Evolutionary conservation across 2,888 invertebrate genomes (phyloP), one percentile per base, ranked within the genome.

Genomic region (Drosophila mimetica): DNA sequence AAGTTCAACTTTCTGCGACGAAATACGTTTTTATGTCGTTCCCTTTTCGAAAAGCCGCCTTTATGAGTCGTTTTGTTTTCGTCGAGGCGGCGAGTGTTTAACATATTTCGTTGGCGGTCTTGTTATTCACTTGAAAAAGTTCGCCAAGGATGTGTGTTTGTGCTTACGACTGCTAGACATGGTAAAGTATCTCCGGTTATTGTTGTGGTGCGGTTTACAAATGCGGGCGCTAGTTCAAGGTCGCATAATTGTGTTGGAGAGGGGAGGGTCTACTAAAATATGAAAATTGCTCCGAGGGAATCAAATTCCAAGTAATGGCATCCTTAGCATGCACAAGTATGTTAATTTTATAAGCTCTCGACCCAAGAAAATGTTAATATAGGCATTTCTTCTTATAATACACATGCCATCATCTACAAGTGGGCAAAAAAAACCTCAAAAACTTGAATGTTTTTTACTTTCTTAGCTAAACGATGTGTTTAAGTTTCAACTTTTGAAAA

Each of bases 1-100:
- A 16, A 52, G 48, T 44, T 59, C 67, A 50, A 41, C 59, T 66
- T 72, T 57, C 69, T 77, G 65, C 75, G 77, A 64, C 77, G 71
- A 64, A 71, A 77, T 74, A 80, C 48, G 60, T 61, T 71, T 70
- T 61, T 32, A 37, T 47, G 59, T 59, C 39, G 50, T 55, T 46
- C 22, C 50, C 55, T 61, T 48, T 55, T 51, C 1, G 34, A 58
- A 8, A 20, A 18, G 9, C 30, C 42, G 46, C 57, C 48, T 73
- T 72, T 61, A 34, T 47, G 52, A 54, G 65, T 48, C 65, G 47
- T 71, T 65, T 72, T 72, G 60, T 39, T 57, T 32, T 48, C 36
- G 11, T n/a, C 22, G 59, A 63, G 52, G 47, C 55, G 59, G 42
- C 44, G 51, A 71, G 67, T 71, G 55, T 75, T 79, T 74, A 80